Evolutionary conservation across 2,888 invertebrate genomes (phyloP).

Genomic region (Drosophila suboccidentalis): DNA sequence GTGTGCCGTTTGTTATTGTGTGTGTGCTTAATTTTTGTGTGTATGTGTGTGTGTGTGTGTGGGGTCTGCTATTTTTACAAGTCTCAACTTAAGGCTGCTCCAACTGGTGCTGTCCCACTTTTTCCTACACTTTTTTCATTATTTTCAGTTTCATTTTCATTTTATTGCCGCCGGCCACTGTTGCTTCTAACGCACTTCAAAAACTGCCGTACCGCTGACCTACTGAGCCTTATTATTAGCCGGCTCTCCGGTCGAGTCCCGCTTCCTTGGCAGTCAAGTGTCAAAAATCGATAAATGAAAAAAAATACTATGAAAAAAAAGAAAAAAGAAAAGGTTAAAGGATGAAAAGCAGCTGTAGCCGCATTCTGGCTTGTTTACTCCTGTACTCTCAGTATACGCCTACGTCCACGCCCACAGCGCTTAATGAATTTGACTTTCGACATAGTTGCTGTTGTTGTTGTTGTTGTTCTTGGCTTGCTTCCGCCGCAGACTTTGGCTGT

Average conservation of each 20-base stretch:
- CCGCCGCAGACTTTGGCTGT: constrained; percentile 46
- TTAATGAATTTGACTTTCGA: constrained; percentile 67
- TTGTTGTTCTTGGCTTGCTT: constrained; percentile 38
- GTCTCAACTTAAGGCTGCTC: constrained; percentile 61
- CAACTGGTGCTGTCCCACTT: constrained; percentile 65
- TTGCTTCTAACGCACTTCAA: constrained; percentile 78
- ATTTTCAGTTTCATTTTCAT: constrained; percentile 13
- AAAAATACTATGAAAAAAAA: constrained; percentile 21
- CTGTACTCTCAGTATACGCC: constrained; percentile 20
- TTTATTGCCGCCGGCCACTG: constrained; percentile 71
- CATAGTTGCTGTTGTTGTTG: constrained; percentile 26
- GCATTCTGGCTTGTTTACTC: constrained; percentile 36
- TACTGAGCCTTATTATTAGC: constrained; percentile 78
- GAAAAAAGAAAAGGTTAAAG: constrained; percentile 3
- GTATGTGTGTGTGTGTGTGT: constrained; percentile 5
- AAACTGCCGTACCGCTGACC: constrained; percentile 71
- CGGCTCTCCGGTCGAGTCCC: constrained; percentile 52
- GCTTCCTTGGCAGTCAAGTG: constrained; percentile 57
- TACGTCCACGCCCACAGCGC: constrained; percentile 31
- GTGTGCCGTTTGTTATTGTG: constrained; percentile 16
- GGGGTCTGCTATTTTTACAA: constrained; percentile 65
- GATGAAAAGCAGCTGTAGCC: constrained; percentile 37
- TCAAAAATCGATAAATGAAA: constrained; percentile 73
- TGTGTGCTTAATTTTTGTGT: constrained; percentile 7
- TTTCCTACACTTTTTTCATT: constrained; percentile 24